Conservation (phyloP, 2,797 vertebrate genomes). For the Schizopygopsis pylzovi region DNA sequence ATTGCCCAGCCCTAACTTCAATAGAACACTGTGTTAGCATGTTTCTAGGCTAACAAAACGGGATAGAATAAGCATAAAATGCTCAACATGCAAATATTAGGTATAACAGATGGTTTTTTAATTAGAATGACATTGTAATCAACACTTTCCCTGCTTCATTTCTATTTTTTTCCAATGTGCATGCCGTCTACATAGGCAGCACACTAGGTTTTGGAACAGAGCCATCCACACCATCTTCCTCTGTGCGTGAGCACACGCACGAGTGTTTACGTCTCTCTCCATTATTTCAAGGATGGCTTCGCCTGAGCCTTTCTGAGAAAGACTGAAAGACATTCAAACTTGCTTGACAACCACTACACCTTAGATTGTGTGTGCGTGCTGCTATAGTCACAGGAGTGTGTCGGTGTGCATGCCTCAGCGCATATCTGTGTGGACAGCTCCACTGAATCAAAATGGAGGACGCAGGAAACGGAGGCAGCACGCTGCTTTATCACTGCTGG, state of each 20-base stretch:
- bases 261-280: constrained; percentile 2
- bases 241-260: not conserved
- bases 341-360: constrained; percentile 37
- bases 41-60: not conserved
- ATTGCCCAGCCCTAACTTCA: not conserved
- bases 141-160: too few species aligned
- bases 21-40: not conserved
- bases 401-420: constrained; percentile 55
- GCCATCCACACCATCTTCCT: constrained; percentile 34
- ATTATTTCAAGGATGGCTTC: constrained; percentile 42
- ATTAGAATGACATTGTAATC: not conserved
- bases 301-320: constrained; percentile 29
- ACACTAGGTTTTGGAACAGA: constrained; percentile 31
- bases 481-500: constrained; percentile 59
- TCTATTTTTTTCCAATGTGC: not conserved
- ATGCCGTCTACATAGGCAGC: not conserved
- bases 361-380: constrained; percentile 38
- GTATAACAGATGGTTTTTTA: not conserved
- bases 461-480: constrained; percentile 54
- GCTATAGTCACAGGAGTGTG: constrained; percentile 39
- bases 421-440: constrained; percentile 59
- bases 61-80: not conserved
- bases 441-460: constrained; percentile 79
- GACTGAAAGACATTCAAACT: constrained; percentile 40
- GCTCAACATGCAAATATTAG: not conserved